phyloP scores from a whole-genome alignment of 2,888 invertebrate species.

The Priocnemis perturbator region DNA sequence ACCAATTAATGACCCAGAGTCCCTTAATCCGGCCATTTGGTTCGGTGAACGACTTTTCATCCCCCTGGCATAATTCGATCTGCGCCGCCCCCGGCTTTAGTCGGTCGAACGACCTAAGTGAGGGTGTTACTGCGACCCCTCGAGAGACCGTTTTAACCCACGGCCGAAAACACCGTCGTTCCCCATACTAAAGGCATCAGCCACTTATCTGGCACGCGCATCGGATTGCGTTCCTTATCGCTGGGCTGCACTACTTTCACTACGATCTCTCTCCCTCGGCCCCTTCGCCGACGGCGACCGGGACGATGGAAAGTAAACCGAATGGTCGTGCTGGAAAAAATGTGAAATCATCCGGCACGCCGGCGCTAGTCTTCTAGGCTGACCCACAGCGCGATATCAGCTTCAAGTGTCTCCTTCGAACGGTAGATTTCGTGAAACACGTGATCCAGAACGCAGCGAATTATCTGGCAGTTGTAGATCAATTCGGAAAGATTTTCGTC shows the following conservation, averaged over 20 bases:
- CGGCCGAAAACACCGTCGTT: slow-evolving; percentile 56
- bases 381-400: too few relatives aligned
- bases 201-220: slow-evolving; percentile 76
- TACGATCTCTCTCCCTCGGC: slow-evolving; percentile 42
- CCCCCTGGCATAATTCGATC: slow-evolving; percentile 70
- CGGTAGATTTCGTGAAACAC: too few relatives aligned
- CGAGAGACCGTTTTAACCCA: slow-evolving; percentile 60
- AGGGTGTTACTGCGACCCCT: slow-evolving; percentile 66
- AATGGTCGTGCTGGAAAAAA: slow-evolving; percentile 8
- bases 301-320: slow-evolving; percentile 42
- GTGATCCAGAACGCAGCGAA: too few relatives aligned
- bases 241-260: slow-evolving; percentile 73
- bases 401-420: too few relatives aligned
- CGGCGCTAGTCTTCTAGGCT: too few relatives aligned
- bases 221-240: slow-evolving; percentile 76
- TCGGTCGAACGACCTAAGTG: slow-evolving; percentile 57
- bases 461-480: too few relatives aligned
- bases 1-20: slow-evolving; percentile 66
- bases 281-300: slow-evolving; percentile 10
- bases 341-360: slow-evolving; percentile 19
- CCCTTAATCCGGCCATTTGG: slow-evolving; percentile 73
- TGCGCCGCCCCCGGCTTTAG: slow-evolving; percentile 51
- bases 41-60: slow-evolving; percentile 72
- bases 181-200: slow-evolving; percentile 69
- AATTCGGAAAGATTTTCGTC: too few relatives aligned